These are phyloP conservation scores for Notamacropus eugenii DNA, from an alignment of 2,797 vertebrate genomes.

Conservation along the genomic window DNA sequence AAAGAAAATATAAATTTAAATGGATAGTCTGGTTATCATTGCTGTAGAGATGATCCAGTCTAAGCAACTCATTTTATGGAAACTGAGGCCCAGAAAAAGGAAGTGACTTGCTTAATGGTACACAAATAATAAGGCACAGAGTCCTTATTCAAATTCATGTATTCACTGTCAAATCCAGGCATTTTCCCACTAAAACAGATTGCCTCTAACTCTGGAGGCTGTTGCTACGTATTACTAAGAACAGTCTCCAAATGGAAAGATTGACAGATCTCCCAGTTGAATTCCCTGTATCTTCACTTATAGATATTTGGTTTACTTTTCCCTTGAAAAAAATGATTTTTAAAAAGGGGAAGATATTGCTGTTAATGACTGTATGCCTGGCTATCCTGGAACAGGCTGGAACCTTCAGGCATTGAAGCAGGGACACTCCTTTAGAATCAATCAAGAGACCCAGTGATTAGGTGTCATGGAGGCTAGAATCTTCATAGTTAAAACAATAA, in stretches of 20 bases:
- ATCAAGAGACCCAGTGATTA: background rate
- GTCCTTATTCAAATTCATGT: background rate
- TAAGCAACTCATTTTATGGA: background rate
- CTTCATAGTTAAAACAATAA: background rate
- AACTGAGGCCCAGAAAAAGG: background rate
- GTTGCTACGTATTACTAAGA: background rate
- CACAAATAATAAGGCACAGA: background rate
- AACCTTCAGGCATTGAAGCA: background rate
- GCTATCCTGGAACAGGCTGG: background rate
- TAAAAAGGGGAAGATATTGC: background rate
- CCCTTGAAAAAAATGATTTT: background rate
- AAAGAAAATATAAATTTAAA: background rate
- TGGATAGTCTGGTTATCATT: background rate
- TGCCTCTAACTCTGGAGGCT: background rate
- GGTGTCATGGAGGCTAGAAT: background rate
- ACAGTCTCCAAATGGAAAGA: background rate
- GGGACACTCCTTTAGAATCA: background rate
- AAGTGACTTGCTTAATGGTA: background rate
- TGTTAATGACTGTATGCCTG: background rate
- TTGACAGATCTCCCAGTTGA: background rate
- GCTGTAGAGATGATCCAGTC: background rate
- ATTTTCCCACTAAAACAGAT: background rate
- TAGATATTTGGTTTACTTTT: background rate
- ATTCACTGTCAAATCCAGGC: background rate
- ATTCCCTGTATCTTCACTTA: background rate